These are phyloP conservation scores for Stenchaetothrips biformis DNA, from an alignment of 2,888 invertebrate species.

Conservation along the genomic window DNA sequence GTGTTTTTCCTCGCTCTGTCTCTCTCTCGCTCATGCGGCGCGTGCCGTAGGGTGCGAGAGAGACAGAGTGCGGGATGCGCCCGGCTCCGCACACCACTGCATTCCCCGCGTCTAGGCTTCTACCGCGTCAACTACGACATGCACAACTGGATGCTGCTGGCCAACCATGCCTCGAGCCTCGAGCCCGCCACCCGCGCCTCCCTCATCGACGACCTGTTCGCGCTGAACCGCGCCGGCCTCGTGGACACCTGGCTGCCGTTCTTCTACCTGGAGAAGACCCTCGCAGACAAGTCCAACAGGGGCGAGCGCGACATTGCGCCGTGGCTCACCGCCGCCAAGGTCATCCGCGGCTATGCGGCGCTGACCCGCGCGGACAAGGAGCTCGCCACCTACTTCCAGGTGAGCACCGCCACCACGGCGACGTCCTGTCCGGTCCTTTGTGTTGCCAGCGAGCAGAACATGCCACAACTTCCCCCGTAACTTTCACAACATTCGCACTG, in stretches of 20 bases:
- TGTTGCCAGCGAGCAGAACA: too few species aligned
- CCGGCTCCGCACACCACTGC: too few species aligned
- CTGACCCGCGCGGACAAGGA: neutral
- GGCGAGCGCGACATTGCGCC: neutral
- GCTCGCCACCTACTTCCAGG: neutral
- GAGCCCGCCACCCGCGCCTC: constrained; percentile 6
- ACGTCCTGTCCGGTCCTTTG: too few species aligned
- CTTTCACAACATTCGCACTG: too few species aligned
- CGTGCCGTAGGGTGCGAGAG: too few species aligned
- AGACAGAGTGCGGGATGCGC: too few species aligned
- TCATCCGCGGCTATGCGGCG: neutral
- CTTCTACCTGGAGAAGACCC: neutral
- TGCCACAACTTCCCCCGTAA: too few species aligned
- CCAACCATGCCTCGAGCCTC: neutral
- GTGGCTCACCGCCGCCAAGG: neutral
- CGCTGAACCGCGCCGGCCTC: neutral
- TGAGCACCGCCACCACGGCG: too few species aligned
- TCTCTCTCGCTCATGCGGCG: too few species aligned
- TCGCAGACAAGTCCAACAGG: neutral
- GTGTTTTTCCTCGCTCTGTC: too few species aligned
- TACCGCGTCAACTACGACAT: constrained; percentile 20
- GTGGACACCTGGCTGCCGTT: neutral
- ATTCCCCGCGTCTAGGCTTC: neutral
- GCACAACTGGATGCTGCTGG: neutral
- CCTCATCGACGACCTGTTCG: constrained; percentile 17